Evolutionary conservation across 2,797 vertebrate species (phyloP).

Genomic region (Malacoraja senta): DNA sequence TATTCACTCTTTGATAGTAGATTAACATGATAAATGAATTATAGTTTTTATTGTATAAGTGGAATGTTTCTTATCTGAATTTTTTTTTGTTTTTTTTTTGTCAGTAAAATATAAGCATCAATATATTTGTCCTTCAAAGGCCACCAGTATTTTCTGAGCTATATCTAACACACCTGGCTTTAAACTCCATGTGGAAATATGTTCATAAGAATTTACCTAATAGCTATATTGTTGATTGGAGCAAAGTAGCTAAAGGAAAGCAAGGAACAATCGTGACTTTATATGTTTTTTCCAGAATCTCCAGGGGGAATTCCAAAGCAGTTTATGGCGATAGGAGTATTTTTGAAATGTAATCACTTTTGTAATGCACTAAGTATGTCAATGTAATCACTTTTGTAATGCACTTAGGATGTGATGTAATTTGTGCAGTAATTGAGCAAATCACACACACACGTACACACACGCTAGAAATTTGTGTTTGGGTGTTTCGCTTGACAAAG

Average conservation of each 20-base stretch:
- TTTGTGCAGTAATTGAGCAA: neutral
- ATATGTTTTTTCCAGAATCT: neutral
- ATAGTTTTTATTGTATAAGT: constrained; percentile 31
- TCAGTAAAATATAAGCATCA: neutral
- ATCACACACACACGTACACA: too few species aligned
- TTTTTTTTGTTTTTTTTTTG: neutral
- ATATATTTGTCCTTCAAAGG: constrained; percentile 20
- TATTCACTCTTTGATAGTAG: constrained; percentile 3
- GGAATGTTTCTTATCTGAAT: neutral
- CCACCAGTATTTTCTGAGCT: neutral
- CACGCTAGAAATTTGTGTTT: neutral
- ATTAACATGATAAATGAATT: constrained; percentile 23
- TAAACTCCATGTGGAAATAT: neutral
- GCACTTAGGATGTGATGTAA: too few species aligned
- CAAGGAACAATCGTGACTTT: neutral
- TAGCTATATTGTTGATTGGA: neutral
- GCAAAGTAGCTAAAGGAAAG: neutral
- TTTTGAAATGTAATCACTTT: neutral
- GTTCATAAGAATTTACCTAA: neutral
- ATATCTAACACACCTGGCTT: neutral
- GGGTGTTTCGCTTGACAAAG: too few species aligned
- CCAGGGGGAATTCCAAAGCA: neutral
- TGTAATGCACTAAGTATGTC: neutral
- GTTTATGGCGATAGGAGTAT: neutral
- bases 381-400: neutral